Percentiles rank a stretch among this genome's conserved stretches.
Evolutionary conservation across 2,888 invertebrate species (phyloP).

Genomic region (Thelaira solivaga): DNA sequence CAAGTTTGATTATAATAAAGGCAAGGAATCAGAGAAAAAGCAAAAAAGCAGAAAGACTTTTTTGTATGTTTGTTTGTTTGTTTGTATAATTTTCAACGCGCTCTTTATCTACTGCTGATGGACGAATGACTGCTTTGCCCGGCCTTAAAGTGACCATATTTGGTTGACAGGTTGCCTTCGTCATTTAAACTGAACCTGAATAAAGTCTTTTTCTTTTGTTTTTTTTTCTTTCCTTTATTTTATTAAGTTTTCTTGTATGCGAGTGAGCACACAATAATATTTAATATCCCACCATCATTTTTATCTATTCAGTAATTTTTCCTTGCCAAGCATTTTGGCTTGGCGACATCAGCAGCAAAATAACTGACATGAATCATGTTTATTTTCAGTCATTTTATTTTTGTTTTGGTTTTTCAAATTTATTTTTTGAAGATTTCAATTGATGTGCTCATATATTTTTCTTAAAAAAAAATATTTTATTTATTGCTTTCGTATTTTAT

Average conservation of each 20-base stretch:
- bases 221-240: constrained; percentile 16
- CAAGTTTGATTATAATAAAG: constrained; percentile 7
- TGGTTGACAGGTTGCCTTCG: constrained; percentile 60
- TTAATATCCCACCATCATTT: constrained; percentile 23
- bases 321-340: constrained; percentile 15
- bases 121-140: constrained; percentile 41
- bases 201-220: constrained; percentile 21
- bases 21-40: constrained; percentile 2
- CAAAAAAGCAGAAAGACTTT: background rate
- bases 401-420: background rate
- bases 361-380: constrained; percentile 44
- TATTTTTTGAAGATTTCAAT: constrained; percentile 42
- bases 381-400: constrained; percentile 16
- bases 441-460: constrained; percentile 43
- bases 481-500: constrained; percentile 24
- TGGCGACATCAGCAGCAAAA: constrained; percentile 5
- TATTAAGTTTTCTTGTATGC: constrained; percentile 19
- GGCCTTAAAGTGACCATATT: constrained; percentile 58
- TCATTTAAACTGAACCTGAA: constrained; percentile 50
- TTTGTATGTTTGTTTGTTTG: background rate
- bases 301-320: constrained; percentile 26
- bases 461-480: constrained; percentile 33
- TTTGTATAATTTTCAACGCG: constrained; percentile 19
- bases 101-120: constrained; percentile 45
- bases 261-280: too few species aligned